Evolutionary conservation across 2,888 invertebrate genomes (phyloP).

Genomic region (Rotaria macrura): DNA sequence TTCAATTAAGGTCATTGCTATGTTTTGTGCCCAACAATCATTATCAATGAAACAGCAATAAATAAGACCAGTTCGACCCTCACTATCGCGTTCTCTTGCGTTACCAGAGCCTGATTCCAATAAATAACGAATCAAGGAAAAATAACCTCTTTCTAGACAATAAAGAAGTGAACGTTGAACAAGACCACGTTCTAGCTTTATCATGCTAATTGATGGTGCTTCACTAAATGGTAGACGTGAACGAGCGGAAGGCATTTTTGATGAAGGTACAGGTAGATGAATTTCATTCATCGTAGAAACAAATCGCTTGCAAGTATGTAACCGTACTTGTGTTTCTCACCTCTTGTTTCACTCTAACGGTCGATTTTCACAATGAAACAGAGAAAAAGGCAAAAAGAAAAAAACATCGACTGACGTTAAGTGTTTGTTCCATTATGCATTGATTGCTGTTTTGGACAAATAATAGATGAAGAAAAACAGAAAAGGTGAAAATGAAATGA

Average conservation of each 20-base stretch:
- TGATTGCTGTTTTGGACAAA: neutral
- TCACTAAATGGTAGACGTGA: neutral
- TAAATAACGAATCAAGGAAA: slow-evolving; percentile 26
- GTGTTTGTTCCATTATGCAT: neutral
- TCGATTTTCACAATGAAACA: neutral
- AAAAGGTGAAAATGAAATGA: neutral
- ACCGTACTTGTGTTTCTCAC: neutral
- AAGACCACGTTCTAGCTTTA: neutral
- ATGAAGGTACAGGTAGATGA: neutral
- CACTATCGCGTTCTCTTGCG: slow-evolving; percentile 13
- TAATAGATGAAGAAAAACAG: neutral
- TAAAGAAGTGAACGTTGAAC: neutral
- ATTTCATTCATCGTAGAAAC: neutral
- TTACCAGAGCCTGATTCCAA: slow-evolving; percentile 17
- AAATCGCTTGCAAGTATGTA: neutral
- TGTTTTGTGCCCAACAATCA: slow-evolving; percentile 25
- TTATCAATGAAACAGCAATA: slow-evolving; percentile 30
- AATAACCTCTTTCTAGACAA: slow-evolving; percentile 27
- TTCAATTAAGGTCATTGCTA: slow-evolving; percentile 25
- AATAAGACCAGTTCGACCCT: slow-evolving; percentile 19
- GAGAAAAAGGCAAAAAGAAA: neutral
- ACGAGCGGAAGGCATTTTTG: neutral
- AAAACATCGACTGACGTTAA: neutral
- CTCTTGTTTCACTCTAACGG: neutral
- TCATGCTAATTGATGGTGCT: neutral